A percentile compares a stretch with the other conserved stretches of the same genome.
Conservation (phyloP, 2,888 invertebrate genomes). For the Acronicta aceris region DNA sequence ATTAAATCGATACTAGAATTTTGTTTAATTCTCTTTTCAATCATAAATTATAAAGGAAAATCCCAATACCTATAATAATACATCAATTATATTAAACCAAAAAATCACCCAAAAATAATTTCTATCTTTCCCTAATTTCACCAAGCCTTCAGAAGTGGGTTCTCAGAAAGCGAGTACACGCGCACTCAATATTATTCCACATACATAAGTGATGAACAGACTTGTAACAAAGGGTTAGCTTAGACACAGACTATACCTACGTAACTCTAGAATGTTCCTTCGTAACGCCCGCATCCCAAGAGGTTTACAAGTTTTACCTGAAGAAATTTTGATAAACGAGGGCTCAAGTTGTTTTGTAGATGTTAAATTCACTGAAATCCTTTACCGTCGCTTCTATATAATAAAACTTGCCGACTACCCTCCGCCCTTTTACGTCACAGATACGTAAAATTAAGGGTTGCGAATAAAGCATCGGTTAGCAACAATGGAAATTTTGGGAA, state of each 20-base stretch:
- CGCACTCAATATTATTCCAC: constrained; percentile 36
- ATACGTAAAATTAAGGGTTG: constrained; percentile 17
- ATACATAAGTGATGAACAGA: constrained; percentile 51
- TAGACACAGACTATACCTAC: constrained; percentile 26
- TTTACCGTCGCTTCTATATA: constrained; percentile 47
- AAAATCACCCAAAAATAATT: constrained; percentile 13
- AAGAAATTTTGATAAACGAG: constrained; percentile 58
- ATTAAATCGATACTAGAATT: constrained; percentile 1
- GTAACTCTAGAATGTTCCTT: constrained; percentile 37
- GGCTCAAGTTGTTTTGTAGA: constrained; percentile 36
- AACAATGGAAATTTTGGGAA: constrained; percentile 6
- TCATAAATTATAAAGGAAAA: background rate
- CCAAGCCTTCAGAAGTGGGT: constrained; percentile 22
- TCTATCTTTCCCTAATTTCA: constrained; percentile 13
- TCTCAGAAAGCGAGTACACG: constrained; percentile 19
- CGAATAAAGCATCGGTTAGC: constrained; percentile 13
- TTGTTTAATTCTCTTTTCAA: background rate
- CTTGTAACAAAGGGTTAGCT: constrained; percentile 58
- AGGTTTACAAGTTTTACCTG: constrained; percentile 44
- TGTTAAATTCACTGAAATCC: constrained; percentile 42
- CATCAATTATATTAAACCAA: constrained; percentile 15
- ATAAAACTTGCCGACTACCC: constrained; percentile 18
- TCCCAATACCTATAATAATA: background rate
- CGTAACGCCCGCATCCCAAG: constrained; percentile 16
- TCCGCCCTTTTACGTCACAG: constrained; percentile 18